Percentiles rank a stretch among this genome's conserved stretches.
These are phyloP conservation scores for Mormyrus proboscirostris DNA, from an alignment of 2,797 vertebrate genomes.

Conservation along the genomic window DNA sequence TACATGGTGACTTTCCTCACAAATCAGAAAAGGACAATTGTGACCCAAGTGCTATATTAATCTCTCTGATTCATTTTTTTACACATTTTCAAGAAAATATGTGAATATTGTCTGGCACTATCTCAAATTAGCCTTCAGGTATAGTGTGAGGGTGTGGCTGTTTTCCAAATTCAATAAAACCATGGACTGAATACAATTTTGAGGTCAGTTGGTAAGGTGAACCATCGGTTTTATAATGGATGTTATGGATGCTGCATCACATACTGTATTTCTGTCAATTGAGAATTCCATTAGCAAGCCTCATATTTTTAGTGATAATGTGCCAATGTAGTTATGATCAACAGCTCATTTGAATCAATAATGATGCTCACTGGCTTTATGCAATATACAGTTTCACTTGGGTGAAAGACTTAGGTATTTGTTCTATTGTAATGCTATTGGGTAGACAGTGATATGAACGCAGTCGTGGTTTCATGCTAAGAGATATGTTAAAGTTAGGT, in stretches of 20 bases:
- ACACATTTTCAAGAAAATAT: background rate
- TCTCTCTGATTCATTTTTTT: background rate
- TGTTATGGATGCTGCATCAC: background rate
- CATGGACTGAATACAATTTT: background rate
- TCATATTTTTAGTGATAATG: background rate
- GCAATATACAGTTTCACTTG: background rate
- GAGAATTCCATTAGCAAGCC: background rate
- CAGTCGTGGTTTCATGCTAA: background rate
- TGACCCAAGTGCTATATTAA: background rate
- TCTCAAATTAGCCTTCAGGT: background rate
- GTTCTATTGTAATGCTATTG: background rate
- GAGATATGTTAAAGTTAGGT: background rate
- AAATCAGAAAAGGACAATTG: background rate
- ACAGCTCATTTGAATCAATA: background rate
- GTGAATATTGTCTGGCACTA: background rate
- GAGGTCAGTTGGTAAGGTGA: background rate
- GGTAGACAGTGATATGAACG: background rate
- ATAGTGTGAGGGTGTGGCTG: background rate
- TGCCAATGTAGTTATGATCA: background rate
- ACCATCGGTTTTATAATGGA: background rate
- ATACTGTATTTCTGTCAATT: background rate
- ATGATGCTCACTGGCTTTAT: background rate
- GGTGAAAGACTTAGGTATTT: background rate
- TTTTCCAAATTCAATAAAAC: background rate
- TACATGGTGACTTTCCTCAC: background rate